Evolutionary conservation across 2,888 invertebrate species (phyloP), one percentile per base, ranked within the genome.

Genomic region (Volucella inflata): DNA sequence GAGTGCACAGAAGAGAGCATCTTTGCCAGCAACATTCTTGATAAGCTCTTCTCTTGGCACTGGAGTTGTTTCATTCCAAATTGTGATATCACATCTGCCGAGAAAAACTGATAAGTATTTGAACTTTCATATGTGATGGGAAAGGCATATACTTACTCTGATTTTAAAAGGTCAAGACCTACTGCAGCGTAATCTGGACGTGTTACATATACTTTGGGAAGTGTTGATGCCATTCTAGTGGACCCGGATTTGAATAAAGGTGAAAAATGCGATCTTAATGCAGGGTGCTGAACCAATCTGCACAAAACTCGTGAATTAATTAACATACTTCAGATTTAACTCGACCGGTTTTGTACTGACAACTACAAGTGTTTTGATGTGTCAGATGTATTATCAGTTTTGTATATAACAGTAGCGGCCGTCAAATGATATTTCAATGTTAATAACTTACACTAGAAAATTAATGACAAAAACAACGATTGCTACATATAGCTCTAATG

Each of bases 1-100:
- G 4, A 98, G 92, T 38, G 96, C 92, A 90, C 98, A 98, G 90
- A 94, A 97, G 8, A 98, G 92, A 0, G 94, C 98, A 90, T 96
- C 94, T 44, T 95, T 95, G n/a, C 96, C 96, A 74, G 91, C 90
- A 2, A 98, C 93, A 82, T 94, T 94, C 88, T 94, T 94, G 8
- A 97, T 89, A 1, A 98, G 93, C 87, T 95, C 95, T 0, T 93
- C 93, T 70, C 95, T 93, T 0, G 97, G 95, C 50, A 96, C 95
- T 44, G 95, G 95, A 36, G 92, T 92, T 67, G 94, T 88, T 88
- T 95, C 92, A 64, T 93, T 91, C 95, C 96, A 96, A 17, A 93
- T 89, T 64, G 93, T 94, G 2, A 96, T 92, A 44, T 94, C 93
- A 90, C 93, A 95, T 65, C 91, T 91, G 59, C 8, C 14, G 16